A percentile compares a stretch with the other conserved stretches of the same genome.
Evolutionary conservation across 2,797 vertebrate genomes (phyloP).

Genomic region (Artibeus jamaicensis): DNA sequence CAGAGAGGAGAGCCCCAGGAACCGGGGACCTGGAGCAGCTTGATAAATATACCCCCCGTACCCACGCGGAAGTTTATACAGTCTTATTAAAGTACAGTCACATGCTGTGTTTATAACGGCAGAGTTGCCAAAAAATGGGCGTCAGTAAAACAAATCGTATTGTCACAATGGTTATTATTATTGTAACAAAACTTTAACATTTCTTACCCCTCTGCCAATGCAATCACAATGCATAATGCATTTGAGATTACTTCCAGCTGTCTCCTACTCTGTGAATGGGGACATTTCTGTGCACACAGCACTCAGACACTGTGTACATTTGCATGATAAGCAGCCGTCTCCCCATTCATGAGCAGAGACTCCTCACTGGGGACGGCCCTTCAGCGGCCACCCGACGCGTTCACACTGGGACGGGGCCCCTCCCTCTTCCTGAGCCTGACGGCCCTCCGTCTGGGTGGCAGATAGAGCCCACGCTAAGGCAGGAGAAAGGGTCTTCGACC

Average conservation of each 20-base stretch:
- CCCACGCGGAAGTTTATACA: constrained; percentile 1
- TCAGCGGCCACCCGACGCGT: neutral
- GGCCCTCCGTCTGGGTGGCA: no score
- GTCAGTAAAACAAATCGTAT: constrained; percentile 77
- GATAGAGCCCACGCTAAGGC: neutral
- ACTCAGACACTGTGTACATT: constrained; percentile 43
- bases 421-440: neutral
- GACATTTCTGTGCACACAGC: constrained; percentile 46
- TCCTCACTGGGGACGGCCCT: neutral
- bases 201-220: constrained; percentile 75
- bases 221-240: constrained; percentile 79
- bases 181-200: constrained; percentile 78
- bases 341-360: constrained; percentile 67
- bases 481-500: neutral
- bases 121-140: constrained; percentile 76
- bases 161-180: constrained; percentile 78
- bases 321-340: constrained; percentile 62
- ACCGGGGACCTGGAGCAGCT: neutral
- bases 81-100: constrained; percentile 69
- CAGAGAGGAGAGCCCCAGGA: neutral
- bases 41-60: neutral
- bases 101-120: constrained; percentile 75
- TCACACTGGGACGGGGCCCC: neutral
- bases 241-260: constrained; percentile 76
- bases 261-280: constrained; percentile 71